Percentiles rank a stretch among this genome's conserved stretches.
phyloP scores from a whole-genome alignment of 2,888 invertebrate genomes.

The Labia minor region DNA sequence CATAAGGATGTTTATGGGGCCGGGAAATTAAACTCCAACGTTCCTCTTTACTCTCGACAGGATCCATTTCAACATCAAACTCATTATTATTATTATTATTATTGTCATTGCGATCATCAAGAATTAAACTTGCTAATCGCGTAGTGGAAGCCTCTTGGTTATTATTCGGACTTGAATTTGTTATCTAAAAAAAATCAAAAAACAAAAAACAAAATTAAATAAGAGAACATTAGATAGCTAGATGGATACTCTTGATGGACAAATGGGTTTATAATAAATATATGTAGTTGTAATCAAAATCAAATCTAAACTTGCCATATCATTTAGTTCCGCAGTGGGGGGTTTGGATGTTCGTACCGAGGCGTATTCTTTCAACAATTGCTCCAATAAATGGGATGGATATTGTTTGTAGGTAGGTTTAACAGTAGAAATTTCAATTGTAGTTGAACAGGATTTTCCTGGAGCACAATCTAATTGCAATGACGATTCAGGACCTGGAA shows the following conservation, averaged over 20 bases:
- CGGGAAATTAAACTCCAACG: conserved; percentile 30
- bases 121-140: conserved; percentile 29
- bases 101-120: conserved; percentile 27
- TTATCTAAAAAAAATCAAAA: no score
- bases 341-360: conserved; percentile 40
- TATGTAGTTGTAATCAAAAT: no score
- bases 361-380: conserved; percentile 49
- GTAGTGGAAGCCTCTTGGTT: conserved; percentile 24
- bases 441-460: background rate
- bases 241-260: no score
- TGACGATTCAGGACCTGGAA: background rate
- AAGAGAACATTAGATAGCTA: no score
- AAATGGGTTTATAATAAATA: no score
- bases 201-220: no score
- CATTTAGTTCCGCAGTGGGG: conserved; percentile 21
- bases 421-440: conserved; percentile 30
- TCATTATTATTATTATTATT: conserved; percentile 13
- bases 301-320: background rate
- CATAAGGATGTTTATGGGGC: conserved; percentile 44
- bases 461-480: background rate
- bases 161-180: no score
- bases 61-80: conserved; percentile 16
- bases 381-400: conserved; percentile 44
- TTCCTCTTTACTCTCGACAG: conserved; percentile 29
- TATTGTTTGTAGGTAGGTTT: conserved; percentile 40